A percentile compares a stretch with the other conserved stretches of the same genome.
These are phyloP conservation scores for Perdita meconis DNA, from an alignment of 2,888 invertebrate species.

Conservation along the genomic window DNA sequence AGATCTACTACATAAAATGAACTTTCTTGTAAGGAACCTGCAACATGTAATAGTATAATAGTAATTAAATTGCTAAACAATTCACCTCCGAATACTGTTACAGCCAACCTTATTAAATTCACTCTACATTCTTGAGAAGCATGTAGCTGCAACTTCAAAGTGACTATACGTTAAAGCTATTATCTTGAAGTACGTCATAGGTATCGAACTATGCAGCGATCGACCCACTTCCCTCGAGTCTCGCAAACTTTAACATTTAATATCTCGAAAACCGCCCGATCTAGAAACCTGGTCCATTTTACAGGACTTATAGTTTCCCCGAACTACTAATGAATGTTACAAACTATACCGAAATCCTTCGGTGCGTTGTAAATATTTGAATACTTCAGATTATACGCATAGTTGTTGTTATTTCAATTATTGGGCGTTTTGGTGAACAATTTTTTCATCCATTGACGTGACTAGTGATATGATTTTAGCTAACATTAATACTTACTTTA, in stretches of 20 bases:
- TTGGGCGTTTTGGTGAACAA: too few relatives aligned
- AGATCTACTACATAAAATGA: too few relatives aligned
- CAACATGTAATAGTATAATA: background rate
- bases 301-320: background rate
- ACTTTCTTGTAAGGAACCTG: too few relatives aligned
- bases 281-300: background rate
- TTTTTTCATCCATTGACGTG: too few relatives aligned
- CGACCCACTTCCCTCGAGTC: constrained; percentile 15
- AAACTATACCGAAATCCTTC: too few relatives aligned
- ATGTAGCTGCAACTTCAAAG: constrained; percentile 15
- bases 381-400: too few relatives aligned
- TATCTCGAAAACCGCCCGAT: constrained; percentile 13
- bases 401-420: too few relatives aligned
- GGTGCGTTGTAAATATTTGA: too few relatives aligned
- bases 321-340: background rate
- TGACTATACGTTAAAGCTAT: constrained; percentile 2
- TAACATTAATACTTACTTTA: too few relatives aligned
- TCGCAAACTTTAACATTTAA: constrained; percentile 3
- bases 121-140: constrained; percentile 9
- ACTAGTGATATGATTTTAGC: too few relatives aligned
- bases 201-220: constrained; percentile 26
- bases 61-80: background rate
- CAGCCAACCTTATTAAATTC: constrained; percentile 1
- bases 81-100: background rate
- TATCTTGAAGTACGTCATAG: constrained; percentile 19